A percentile compares a stretch with the other conserved stretches of the same genome.
phyloP scores from a whole-genome alignment of 2,888 invertebrate genomes.

The Entomobrya multifasciata region DNA sequence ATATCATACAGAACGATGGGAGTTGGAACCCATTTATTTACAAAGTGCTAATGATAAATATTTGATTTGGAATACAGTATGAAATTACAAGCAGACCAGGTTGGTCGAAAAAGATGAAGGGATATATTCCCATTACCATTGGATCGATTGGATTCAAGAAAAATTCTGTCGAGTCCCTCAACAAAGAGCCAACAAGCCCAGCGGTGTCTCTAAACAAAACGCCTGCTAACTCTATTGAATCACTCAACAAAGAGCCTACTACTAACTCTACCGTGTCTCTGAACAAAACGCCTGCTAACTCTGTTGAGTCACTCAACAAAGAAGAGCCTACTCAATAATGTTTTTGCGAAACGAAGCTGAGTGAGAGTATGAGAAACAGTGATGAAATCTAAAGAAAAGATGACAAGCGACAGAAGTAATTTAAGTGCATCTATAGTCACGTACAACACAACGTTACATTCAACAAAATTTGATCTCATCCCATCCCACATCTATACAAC shows the following conservation, averaged over 20 bases:
- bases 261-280: background rate
- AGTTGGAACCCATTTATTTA: background rate
- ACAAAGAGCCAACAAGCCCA: background rate
- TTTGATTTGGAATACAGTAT: slow-evolving; percentile 46
- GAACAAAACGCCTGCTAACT: background rate
- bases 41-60: background rate
- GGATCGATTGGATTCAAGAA: slow-evolving; percentile 62
- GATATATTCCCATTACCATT: slow-evolving; percentile 69
- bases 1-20: no score
- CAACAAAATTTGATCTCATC: background rate
- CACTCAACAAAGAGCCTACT: background rate
- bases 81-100: slow-evolving; percentile 58
- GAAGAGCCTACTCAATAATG: no score
- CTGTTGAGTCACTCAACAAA: slow-evolving; percentile 8
- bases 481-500: no score
- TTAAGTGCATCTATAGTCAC: no score
- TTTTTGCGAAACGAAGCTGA: no score
- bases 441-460: background rate
- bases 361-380: no score
- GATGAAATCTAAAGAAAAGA: no score
- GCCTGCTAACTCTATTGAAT: background rate
- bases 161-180: background rate
- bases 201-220: background rate
- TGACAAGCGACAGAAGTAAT: no score
- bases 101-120: slow-evolving; percentile 66